Conservation (phyloP, 1,140 invertebrate species). For the Calliopsis andreniformis region DNA sequence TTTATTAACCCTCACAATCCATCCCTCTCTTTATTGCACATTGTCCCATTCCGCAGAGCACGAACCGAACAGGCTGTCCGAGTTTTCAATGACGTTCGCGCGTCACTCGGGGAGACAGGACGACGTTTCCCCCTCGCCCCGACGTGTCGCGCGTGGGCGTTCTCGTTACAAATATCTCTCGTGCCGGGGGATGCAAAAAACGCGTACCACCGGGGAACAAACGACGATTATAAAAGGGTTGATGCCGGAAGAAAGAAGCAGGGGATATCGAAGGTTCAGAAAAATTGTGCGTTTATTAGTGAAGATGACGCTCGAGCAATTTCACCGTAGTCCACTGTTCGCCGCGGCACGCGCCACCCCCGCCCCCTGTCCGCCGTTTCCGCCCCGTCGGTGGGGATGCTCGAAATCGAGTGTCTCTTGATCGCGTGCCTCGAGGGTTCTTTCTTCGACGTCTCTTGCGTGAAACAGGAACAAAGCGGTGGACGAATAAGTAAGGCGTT, state of each 20-base stretch:
- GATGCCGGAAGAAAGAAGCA: conserved; percentile 71
- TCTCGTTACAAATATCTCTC: conserved; percentile 8
- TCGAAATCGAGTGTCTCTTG: too few species aligned
- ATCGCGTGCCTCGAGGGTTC: too few species aligned
- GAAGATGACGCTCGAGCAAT: conserved; percentile 71
- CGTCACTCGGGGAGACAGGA: neutral
- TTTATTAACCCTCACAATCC: conserved; percentile 50
- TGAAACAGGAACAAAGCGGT: too few species aligned
- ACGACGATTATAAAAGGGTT: conserved; percentile 45
- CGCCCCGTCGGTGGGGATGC: neutral
- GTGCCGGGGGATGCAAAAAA: neutral
- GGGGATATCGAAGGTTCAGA: conserved; percentile 77
- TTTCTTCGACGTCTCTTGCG: too few species aligned
- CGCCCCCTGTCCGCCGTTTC: neutral
- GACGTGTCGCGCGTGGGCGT: neutral
- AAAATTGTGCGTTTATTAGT: conserved; percentile 82
- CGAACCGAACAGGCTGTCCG: conserved; percentile 12
- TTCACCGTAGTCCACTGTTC: conserved; percentile 34
- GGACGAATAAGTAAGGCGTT: too few species aligned
- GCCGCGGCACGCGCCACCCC: neutral
- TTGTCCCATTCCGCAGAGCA: conserved; percentile 15
- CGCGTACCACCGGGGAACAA: conserved; percentile 7
- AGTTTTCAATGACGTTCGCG: neutral
- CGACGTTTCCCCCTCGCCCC: neutral
- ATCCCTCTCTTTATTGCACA: conserved; percentile 43